Evolutionary conservation across 2,888 invertebrate species (phyloP), one percentile per base, ranked within the genome.

Genomic region (Lasioglossum marginatum): DNA sequence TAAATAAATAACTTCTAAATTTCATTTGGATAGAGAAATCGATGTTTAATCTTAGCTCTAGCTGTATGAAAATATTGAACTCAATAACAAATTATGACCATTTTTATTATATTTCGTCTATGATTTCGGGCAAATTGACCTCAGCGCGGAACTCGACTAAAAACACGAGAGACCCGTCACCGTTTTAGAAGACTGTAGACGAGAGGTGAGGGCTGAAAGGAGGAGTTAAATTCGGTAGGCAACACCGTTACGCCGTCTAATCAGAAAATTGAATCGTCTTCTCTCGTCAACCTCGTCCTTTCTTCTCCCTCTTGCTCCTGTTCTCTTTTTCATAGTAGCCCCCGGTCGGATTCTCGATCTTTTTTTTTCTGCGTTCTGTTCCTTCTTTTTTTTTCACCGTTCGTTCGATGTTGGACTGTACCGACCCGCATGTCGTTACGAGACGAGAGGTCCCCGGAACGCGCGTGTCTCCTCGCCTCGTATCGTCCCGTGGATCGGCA

Each of bases 261-360:
- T 93, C 93, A 93, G 92, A 93, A 92, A 93, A 93, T 92, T 93
- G 92, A 92, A 93, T 93, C 93, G 91, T 91, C 79, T 66, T 83
- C 87, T 79, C 72, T 66, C 73, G 72, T 86, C 60, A 60, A 40
- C 40, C 70, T 14, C 14, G 34, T 27, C 57, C 23, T 45, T 37
- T 45, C 16, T 66, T 31, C 52, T 23, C 34, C 23, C n/a, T 40
- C 60, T 1, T 60, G 45, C 43, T 60, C 37, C 34, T n/a, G 31
- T 72, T 77, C 75, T 68, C 72, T 75, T 70, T 23, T 74, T 79
- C 77, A 57, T 57, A 14, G 70, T 63, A 16, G 34, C 23, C 73
- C 8, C 60, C 57, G n/a, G 79, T 68, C 4, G 68, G 23, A 48
- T 75, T 68, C 74, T 57, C 16, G 31, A 31, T 63, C 31, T 81